A percentile compares a stretch with the other conserved stretches of the same genome.
Evolutionary conservation across 2,113 vertebrate genomes (phyloP).

Genomic region (Eonycteris spelaea): DNA sequence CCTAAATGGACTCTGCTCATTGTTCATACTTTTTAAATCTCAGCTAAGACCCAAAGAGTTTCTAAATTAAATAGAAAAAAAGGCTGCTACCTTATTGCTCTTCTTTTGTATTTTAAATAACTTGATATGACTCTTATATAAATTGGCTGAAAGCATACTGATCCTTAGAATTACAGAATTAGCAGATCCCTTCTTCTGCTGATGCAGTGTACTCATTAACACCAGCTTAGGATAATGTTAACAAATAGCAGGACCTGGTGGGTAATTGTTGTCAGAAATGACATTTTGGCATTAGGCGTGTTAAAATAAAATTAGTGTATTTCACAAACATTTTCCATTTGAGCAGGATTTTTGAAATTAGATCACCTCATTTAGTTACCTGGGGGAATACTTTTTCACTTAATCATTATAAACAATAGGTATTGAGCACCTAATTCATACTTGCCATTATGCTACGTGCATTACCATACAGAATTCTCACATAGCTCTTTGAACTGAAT

Average conservation of each 20-base stretch:
- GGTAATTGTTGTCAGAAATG: neutral
- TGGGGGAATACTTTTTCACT: neutral
- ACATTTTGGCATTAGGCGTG: neutral
- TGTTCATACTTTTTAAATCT: neutral
- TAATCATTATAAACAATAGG: slow-evolving; percentile 14
- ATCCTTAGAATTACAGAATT: neutral
- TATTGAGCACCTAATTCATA: neutral
- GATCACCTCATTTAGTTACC: neutral
- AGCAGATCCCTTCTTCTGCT: neutral
- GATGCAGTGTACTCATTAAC: neutral
- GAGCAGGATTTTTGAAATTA: slow-evolving; percentile 13
- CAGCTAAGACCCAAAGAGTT: neutral
- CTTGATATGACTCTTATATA: neutral
- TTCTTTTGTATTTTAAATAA: neutral
- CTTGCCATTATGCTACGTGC: neutral
- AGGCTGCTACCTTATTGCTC: neutral
- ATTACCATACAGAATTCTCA: neutral
- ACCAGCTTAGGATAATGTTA: neutral
- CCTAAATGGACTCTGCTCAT: neutral
- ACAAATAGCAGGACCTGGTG: neutral
- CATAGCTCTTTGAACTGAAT: neutral
- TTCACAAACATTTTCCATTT: neutral
- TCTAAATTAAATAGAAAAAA: neutral
- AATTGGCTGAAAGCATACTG: neutral
- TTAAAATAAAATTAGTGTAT: neutral